phyloP scores from a whole-genome alignment of 2,113 vertebrate genomes.

The Chaetura pelagica region DNA sequence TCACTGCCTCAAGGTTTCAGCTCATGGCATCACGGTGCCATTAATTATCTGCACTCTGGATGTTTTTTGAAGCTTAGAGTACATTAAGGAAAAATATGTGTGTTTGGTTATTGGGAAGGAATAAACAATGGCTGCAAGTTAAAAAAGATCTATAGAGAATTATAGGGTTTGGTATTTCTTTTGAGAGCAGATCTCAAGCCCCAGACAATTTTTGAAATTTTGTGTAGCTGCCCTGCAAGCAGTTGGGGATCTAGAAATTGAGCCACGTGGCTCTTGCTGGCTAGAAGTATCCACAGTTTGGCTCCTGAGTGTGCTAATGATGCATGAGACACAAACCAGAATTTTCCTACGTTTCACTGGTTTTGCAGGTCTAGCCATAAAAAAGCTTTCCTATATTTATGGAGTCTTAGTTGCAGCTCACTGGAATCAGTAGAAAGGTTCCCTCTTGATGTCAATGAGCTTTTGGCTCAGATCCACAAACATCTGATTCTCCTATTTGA shows the following conservation, averaged over 20 bases:
- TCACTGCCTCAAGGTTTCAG: neutral
- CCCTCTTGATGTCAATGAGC: neutral
- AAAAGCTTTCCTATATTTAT: neutral
- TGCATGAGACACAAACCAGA: neutral
- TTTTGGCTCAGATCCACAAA: conserved; percentile 20
- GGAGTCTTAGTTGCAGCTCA: neutral
- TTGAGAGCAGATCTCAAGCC: neutral
- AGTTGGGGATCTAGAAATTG: neutral
- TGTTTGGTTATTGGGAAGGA: neutral
- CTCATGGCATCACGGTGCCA: neutral
- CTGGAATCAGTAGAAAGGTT: neutral
- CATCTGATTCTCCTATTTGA: neutral
- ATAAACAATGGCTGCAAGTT: neutral
- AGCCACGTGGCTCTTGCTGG: neutral
- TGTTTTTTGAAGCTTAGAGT: neutral
- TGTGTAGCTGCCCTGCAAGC: neutral
- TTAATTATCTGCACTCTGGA: neutral
- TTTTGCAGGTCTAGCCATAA: neutral
- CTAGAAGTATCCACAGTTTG: neutral
- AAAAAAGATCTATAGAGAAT: neutral
- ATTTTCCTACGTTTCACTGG: neutral
- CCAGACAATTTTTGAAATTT: neutral
- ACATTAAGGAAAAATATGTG: neutral
- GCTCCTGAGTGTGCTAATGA: neutral
- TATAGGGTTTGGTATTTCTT: conserved; percentile 35